Percentiles rank a stretch among this genome's conserved stretches.
Evolutionary conservation across 2,888 invertebrate species (phyloP).

Genomic region (Epinotia demarniana): DNA sequence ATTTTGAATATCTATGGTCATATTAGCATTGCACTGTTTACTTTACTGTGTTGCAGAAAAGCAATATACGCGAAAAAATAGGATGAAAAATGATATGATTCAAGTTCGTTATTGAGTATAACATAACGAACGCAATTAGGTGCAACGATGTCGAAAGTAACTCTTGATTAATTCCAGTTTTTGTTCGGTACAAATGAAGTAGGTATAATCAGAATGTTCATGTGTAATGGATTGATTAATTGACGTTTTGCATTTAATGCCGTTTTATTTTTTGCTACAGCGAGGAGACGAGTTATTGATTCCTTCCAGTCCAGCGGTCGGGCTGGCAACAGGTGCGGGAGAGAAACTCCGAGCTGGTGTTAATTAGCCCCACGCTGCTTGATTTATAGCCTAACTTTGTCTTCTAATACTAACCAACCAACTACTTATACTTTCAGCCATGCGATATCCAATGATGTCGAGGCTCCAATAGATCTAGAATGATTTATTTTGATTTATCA

Average conservation of each 20-base stretch:
- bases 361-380: slow-evolving; percentile 72
- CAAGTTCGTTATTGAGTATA: background rate
- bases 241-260: slow-evolving; percentile 30
- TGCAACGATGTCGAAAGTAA: slow-evolving; percentile 10
- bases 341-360: slow-evolving; percentile 62
- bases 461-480: slow-evolving; percentile 13
- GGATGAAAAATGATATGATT: background rate
- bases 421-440: slow-evolving; percentile 33
- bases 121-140: background rate
- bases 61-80: background rate
- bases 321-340: slow-evolving; percentile 66
- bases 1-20: background rate
- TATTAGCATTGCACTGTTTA: background rate
- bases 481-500: slow-evolving; percentile 10
- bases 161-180: slow-evolving; percentile 22
- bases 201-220: slow-evolving; percentile 3
- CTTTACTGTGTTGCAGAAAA: background rate
- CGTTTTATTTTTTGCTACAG: slow-evolving; percentile 7
- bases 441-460: slow-evolving; percentile 29
- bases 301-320: slow-evolving; percentile 42
- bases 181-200: slow-evolving; percentile 6
- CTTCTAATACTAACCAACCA: slow-evolving; percentile 56
- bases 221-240: slow-evolving; percentile 29
- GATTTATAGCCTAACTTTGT: slow-evolving; percentile 73
- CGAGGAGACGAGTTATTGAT: slow-evolving; percentile 24